A percentile compares a stretch with the other conserved stretches of the same genome.
Evolutionary conservation across 2,888 invertebrate species (phyloP).

Genomic region (Hedya salicella): DNA sequence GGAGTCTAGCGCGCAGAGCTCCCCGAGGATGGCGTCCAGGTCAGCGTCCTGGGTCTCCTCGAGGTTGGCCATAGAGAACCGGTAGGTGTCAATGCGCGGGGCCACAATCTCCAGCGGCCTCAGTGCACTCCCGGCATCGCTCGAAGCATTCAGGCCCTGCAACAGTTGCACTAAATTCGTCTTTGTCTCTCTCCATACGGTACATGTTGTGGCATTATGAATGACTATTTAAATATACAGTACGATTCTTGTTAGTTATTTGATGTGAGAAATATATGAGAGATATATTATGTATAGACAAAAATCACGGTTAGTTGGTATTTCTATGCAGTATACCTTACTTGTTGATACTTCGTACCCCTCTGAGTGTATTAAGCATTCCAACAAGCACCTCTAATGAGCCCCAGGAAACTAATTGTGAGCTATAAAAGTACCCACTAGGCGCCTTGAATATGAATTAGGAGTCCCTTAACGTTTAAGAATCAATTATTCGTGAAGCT

Average conservation of each 20-base stretch:
- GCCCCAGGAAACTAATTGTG: conserved; percentile 59
- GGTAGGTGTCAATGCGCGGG: conserved; percentile 94
- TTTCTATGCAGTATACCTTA: neutral
- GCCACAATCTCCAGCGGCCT: conserved; percentile 90
- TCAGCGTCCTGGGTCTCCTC: conserved; percentile 99
- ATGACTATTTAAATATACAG: too few species aligned
- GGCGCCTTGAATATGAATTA: conserved; percentile 63
- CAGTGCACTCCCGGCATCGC: conserved; percentile 81
- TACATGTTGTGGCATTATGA: too few species aligned
- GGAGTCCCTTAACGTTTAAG: conserved; percentile 54
- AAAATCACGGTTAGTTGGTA: neutral
- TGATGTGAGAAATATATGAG: too few species aligned
- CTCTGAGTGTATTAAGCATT: conserved; percentile 43
- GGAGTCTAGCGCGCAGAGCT: conserved; percentile 95
- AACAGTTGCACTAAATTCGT: conserved; percentile 56
- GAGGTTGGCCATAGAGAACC: conserved; percentile 98
- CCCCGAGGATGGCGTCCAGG: conserved; percentile 97
- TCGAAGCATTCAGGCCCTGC: conserved; percentile 88
- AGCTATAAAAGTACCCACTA: conserved; percentile 51
- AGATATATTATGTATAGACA: too few species aligned
- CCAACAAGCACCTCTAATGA: conserved; percentile 50
- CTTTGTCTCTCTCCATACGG: neutral
- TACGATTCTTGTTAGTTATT: too few species aligned
- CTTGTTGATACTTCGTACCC: conserved; percentile 8
- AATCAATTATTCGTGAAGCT: conserved; percentile 64